Evolutionary conservation across 2,888 invertebrate species (phyloP), one percentile per base, ranked within the genome.

Genomic region (Dynastes grantii): DNA sequence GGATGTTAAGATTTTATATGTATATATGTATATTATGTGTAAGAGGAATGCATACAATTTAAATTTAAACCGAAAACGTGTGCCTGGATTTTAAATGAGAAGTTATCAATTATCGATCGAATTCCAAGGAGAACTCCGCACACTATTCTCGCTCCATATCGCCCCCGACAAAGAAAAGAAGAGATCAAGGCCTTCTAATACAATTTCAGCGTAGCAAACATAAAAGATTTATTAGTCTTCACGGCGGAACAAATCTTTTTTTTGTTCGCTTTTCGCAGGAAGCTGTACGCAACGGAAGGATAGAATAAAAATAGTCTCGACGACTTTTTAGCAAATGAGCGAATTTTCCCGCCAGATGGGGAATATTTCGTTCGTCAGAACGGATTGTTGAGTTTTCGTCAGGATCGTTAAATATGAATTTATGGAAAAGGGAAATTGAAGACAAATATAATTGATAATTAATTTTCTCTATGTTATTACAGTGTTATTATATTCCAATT

Each of bases 121-220:
- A 68, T 68, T 68, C 68, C 65, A 22, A 13, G 32, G 11, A 32
- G 63, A 63, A 63, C 11, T 6, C 16, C 55, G n/a, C 27, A n/a
- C 63, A 63, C 9, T 63, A 11, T 63, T 11, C 63, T 63, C 55
- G 55, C 22, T 58, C 55, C 55, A 58, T 22, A 58, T 22, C 16
- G 8, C n/a, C 13, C 9, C 63, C 63, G 63, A 63, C 63, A 63
- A 63, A 63, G 29, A 13, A 63, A 63, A n/a, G 29, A 63, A 27
- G 22, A 63, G 51, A 68, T 68, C 68, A 68, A 68, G 68, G 68
- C 27, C 68, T 68, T 51, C 68, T 68, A 68, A 68, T 51, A 68
- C 27, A 51, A 68, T 29, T 68, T 51, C 68, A 68, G 49, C 68
- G 40, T 9, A 29, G 2, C 68, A 68, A 51, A 51, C 27, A 51